Base-by-base conservation (phyloP, 1,140 invertebrate species). In the Holotrichia oblita region DNA sequence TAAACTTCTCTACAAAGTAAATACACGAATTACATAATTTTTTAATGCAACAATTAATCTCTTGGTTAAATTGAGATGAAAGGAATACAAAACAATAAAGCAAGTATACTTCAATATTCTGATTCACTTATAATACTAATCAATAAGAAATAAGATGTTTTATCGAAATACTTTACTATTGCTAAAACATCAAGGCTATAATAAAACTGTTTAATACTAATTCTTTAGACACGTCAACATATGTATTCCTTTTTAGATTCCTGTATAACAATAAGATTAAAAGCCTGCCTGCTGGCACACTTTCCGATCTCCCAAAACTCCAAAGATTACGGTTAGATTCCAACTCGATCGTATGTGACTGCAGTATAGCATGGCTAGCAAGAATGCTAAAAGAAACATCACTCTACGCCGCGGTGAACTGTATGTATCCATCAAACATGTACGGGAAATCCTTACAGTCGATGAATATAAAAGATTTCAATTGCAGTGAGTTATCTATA, bases 341-440 rank as follows among this genome's bases (percentile, higher is more conserved):
- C 81, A 98, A 98, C 86, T 90, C 93, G 3, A 89, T 98, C 20
- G 89, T 96, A 4, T 98, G 96, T 86, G 96, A 98, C 85, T 98
- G 97, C 84, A 90, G 93, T 40, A 89, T 97, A 82, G 88, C 95
- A 79, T 96, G 95, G 93, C 88, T 98, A 73, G 90, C 92, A 48
- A 88, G 93, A 80, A 93, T 94, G 91, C 83, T 94, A 64, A 79
- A 90, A 77, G 88, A 92, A 79, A 79, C 85, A 80, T 83, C 87
- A 42, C 85, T 90, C 34, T 90, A 92, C 74, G 90, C 92, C 40
- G 91, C 92, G 0, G 95, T 94, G 0, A 93, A 91, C 42, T 98
- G 96, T 84, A 90, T 93, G 77, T 89, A 90, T 40, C 96, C 96
- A 0, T 83, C 85, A 0, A 87, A 89, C 27, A 91, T 96, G 85